Base-by-base conservation (phyloP, 2,797 vertebrate genomes). In the Silurus lanzhouensis region DNA sequence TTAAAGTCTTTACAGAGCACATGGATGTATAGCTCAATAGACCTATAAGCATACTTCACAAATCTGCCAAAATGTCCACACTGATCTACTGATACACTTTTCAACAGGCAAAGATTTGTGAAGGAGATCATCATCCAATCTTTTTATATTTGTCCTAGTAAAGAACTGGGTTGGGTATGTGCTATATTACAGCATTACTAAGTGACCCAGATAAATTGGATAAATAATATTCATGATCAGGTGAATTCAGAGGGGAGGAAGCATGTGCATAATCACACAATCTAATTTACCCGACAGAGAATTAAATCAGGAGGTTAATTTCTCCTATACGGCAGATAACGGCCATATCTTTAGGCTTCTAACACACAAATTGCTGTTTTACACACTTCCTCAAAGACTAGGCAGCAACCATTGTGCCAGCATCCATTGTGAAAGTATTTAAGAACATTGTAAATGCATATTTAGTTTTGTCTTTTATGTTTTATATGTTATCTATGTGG, bases 231-330 rank as follows among this genome's bases (percentile, higher is more conserved):
- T 91, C 88, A 83, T 90, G 90, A 90, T 89, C 87, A 86, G 87
- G 88, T 91, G 79, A 92, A 90, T 87, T 91, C 91, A 90, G 88
- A 66, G 88, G 90, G 87, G 90, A 74, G 83, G 74, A 66, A 82
- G 44, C 55, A 66, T 0, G 68, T 89, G 89, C 89, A 88, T 88
- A 84, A 90, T 83, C 89, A 89, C 82, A 83, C 87, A 93, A 94
- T 92, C 88, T 91, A 93, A 95, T 95, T 93, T 94, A 87, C 84
- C 75, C 88, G 90, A 90, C 86, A 85, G 87, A 89, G 89, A 91
- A 92, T 91, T 89, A 91, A 87, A 91, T 83, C 90, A 90, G 89
- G 84, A 91, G 92, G 92, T 92, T 93, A 93, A 94, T 93, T 91
- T 90, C 74, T 92, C 89, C 89, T 90, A 89, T 89, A 72, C 25